phyloP scores from a whole-genome alignment of 2,797 vertebrate genomes.

The Crax fasciolata region DNA sequence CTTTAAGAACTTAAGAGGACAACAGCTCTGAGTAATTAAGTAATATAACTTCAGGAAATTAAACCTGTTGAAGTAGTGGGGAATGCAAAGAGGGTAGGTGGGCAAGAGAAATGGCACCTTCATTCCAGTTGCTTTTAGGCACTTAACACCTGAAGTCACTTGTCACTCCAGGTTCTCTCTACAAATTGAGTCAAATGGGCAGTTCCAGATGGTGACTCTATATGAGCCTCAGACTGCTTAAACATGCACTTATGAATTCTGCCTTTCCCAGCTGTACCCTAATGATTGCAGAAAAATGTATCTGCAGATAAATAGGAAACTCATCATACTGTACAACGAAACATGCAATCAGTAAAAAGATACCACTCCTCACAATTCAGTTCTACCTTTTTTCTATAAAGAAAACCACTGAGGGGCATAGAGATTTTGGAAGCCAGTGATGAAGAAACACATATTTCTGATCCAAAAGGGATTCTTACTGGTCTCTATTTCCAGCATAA shows the following conservation, averaged over 20 bases:
- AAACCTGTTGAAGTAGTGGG: background rate
- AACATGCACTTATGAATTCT: background rate
- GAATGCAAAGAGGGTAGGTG: accelerated
- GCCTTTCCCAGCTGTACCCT: background rate
- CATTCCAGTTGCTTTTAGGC: background rate
- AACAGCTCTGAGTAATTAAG: background rate
- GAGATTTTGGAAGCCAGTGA: accelerated
- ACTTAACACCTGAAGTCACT: background rate
- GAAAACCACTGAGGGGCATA: background rate
- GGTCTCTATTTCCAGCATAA: background rate
- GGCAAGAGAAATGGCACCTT: background rate
- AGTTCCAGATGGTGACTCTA: background rate
- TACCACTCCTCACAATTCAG: background rate
- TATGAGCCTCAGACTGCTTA: background rate
- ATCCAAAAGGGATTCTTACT: background rate
- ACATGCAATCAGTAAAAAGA: background rate
- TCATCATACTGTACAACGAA: background rate
- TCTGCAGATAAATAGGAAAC: background rate
- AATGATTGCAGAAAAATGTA: background rate
- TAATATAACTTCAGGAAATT: background rate
- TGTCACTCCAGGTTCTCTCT: background rate
- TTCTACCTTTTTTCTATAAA: background rate
- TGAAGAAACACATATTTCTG: background rate
- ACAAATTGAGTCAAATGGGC: background rate
- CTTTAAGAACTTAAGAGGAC: background rate